Conservation (phyloP, 1,140 invertebrate genomes). For the Thaumetopoea pityocampa region DNA sequence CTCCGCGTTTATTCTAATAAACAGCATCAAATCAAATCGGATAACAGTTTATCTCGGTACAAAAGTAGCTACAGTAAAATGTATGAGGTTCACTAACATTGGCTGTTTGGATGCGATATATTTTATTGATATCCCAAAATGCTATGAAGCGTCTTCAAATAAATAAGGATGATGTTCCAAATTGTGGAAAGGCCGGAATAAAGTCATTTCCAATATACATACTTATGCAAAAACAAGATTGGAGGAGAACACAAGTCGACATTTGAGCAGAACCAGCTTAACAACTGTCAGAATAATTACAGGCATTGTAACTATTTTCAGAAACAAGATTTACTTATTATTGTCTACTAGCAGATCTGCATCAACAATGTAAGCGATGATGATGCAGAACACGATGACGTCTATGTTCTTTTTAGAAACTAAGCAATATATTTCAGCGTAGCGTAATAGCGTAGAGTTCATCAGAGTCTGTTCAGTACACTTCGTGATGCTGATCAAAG, state of each 20-base stretch:
- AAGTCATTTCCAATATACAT: background rate
- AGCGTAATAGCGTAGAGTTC: no score
- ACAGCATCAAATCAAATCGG: conserved; percentile 11
- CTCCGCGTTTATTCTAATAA: conserved; percentile 10
- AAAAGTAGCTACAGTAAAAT: background rate
- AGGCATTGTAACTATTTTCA: no score
- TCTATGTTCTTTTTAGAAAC: no score
- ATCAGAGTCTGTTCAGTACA: no score
- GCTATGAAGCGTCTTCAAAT: background rate
- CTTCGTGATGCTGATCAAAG: no score
- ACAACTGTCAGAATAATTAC: no score
- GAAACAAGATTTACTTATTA: no score
- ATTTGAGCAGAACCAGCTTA: no score
- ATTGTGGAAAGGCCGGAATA: background rate
- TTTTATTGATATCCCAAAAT: conserved; percentile 8
- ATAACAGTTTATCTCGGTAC: conserved; percentile 12
- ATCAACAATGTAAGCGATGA: no score
- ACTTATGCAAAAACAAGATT: conserved; percentile 2
- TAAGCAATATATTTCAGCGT: no score
- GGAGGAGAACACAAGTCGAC: background rate
- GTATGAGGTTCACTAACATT: conserved; percentile 2
- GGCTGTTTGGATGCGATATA: conserved; percentile 3
- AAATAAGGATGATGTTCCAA: conserved; percentile 10
- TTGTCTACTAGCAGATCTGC: no score
- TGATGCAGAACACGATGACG: no score